Conservation (phyloP, 2,888 invertebrate genomes). For the Unio pictorum region DNA sequence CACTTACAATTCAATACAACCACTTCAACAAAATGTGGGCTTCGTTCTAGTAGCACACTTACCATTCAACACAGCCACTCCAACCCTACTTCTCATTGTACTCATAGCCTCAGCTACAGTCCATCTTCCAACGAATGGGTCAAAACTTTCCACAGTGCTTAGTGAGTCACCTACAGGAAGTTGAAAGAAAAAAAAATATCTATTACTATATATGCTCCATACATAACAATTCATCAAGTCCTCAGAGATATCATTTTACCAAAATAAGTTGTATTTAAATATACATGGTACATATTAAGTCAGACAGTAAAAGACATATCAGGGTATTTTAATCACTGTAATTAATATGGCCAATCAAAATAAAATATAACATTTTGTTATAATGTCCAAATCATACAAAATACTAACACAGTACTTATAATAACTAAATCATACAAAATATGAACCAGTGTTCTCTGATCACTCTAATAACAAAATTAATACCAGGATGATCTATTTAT, state of each 20-base stretch:
- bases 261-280: background rate
- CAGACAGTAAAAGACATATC: background rate
- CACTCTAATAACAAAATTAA: too few species aligned
- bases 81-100: constrained; percentile 86
- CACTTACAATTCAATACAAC: too few species aligned
- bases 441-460: too few species aligned
- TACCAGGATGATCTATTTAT: too few species aligned
- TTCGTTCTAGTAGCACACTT: constrained; percentile 63
- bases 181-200: background rate
- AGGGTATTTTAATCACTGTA: background rate
- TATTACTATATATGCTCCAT: background rate
- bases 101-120: constrained; percentile 85
- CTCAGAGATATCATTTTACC: background rate
- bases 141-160: constrained; percentile 88
- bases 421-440: too few species aligned
- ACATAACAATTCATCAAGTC: background rate
- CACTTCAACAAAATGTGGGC: too few species aligned
- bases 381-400: too few species aligned
- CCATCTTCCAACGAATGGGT: constrained; percentile 82
- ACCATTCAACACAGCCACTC: constrained; percentile 87
- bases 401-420: too few species aligned
- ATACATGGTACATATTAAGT: background rate
- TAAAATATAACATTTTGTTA: too few species aligned
- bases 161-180: constrained; percentile 79
- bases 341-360: background rate